These are phyloP conservation scores for Chromoteleia sp. DNA, from an alignment of 2,888 invertebrate species.

Conservation along the genomic window DNA sequence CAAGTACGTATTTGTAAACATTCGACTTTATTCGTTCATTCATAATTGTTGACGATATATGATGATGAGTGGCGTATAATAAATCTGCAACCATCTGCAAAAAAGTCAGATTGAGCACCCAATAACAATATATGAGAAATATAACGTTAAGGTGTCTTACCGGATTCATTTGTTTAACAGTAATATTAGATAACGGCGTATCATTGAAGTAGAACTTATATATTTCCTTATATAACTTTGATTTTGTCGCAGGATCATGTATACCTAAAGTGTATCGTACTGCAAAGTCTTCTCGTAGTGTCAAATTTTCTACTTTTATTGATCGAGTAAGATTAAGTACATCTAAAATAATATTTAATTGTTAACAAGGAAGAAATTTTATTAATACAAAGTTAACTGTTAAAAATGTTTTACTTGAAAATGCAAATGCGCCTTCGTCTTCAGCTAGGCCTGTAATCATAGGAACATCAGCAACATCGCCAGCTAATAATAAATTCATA, in stretches of 20 bases:
- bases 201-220: conserved; percentile 53
- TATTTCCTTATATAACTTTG: conserved; percentile 23
- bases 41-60: conserved; percentile 74
- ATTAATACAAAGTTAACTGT: too few species aligned
- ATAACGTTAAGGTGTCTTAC: too few species aligned
- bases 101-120: too few species aligned
- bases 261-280: conserved; percentile 31
- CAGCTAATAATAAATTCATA: conserved; percentile 78
- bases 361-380: too few species aligned
- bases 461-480: conserved; percentile 79
- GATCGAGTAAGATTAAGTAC: neutral
- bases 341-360: conserved; percentile 20
- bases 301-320: conserved; percentile 23
- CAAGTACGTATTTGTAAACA: conserved; percentile 78
- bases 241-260: conserved; percentile 20
- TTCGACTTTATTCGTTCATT: conserved; percentile 73
- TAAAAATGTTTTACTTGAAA: conserved; percentile 74
- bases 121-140: too few species aligned
- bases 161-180: conserved; percentile 29
- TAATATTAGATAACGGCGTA: conserved; percentile 13
- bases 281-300: conserved; percentile 20
- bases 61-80: conserved; percentile 69
- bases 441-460: conserved; percentile 75
- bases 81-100: conserved; percentile 77
- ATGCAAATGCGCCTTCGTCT: conserved; percentile 75